Conservation (phyloP, 2,797 vertebrate genomes). For the Botia almorhae region DNA sequence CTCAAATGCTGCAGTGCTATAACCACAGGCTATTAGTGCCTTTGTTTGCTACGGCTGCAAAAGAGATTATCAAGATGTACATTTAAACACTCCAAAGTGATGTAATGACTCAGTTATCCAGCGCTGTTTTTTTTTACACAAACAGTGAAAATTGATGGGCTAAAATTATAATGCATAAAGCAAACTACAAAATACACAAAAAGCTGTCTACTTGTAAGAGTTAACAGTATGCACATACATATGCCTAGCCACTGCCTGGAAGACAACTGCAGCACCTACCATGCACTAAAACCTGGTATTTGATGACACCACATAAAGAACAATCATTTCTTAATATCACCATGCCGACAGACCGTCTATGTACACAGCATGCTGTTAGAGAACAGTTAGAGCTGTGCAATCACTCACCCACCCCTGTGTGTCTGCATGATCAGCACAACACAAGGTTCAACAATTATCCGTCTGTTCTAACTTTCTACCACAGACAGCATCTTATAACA, state of each 20-base stretch:
- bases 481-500: constrained; percentile 17
- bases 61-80: background rate
- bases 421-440: constrained; percentile 30
- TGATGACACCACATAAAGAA: background rate
- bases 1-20: constrained; percentile 20
- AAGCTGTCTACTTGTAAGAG: no score
- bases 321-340: background rate
- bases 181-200: no score
- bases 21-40: background rate
- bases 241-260: background rate
- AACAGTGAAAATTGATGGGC: background rate
- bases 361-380: background rate
- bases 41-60: background rate
- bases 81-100: background rate
- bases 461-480: background rate
- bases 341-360: background rate
- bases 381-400: background rate
- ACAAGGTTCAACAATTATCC: constrained; percentile 21
- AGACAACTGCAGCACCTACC: background rate
- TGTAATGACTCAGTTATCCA: background rate
- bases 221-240: background rate
- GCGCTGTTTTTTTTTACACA: background rate
- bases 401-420: background rate
- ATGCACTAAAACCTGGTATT: background rate
- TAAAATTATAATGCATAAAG: background rate